Conservation (phyloP, 2,888 invertebrate genomes). For the Meliscaeva auricollis region DNA sequence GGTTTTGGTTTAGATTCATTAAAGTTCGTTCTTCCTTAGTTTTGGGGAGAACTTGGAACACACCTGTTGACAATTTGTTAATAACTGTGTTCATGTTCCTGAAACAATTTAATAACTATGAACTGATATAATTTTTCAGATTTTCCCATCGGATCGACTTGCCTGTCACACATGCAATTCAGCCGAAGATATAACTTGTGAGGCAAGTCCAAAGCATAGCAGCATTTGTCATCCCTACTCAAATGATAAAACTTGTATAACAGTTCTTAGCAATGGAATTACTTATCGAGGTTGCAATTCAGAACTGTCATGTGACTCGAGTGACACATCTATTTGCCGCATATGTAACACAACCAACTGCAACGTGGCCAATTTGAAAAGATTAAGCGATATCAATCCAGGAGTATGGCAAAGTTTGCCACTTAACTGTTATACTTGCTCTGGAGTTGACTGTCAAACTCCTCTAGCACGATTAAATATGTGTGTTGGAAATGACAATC, state of each 20-base stretch:
- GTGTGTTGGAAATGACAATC: constrained; percentile 61
- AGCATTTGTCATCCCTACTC: constrained; percentile 78
- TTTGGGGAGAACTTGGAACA: too few species aligned
- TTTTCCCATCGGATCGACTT: constrained; percentile 79
- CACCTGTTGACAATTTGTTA: background rate
- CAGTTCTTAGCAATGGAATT: constrained; percentile 77
- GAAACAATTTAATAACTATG: background rate
- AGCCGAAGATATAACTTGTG: constrained; percentile 75
- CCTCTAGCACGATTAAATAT: background rate
- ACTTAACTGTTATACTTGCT: constrained; percentile 79
- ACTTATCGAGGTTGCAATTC: constrained; percentile 80
- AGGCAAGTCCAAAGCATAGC: constrained; percentile 71
- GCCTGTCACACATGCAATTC: constrained; percentile 80
- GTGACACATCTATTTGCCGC: constrained; percentile 76
- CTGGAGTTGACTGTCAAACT: constrained; percentile 72
- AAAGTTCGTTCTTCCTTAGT: too few species aligned
- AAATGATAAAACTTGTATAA: constrained; percentile 78
- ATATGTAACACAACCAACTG: constrained; percentile 78
- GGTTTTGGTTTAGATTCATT: too few species aligned
- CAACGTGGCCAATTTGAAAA: constrained; percentile 79
- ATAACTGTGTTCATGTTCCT: background rate
- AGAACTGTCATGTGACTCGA: constrained; percentile 76
- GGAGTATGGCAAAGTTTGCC: constrained; percentile 81
- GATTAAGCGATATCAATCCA: constrained; percentile 79
- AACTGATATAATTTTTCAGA: constrained; percentile 73